Evolutionary conservation across 2,797 vertebrate species (phyloP).

Genomic region (Characodon lateralis): DNA sequence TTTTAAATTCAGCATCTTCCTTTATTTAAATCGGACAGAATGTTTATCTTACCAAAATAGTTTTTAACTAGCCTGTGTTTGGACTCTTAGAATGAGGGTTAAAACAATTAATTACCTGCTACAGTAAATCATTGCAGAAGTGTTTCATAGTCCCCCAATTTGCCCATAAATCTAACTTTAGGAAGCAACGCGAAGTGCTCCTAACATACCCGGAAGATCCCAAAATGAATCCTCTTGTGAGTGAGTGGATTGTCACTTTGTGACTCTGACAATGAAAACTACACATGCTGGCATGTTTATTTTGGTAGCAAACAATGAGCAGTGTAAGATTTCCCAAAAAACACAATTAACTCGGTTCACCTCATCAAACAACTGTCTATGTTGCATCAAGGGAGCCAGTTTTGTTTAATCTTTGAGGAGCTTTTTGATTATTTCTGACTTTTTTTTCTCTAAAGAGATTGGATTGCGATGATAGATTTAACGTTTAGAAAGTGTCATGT

Average conservation of each 20-base stretch:
- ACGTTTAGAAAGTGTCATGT: slow-evolving; percentile 9
- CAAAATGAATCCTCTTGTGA: background rate
- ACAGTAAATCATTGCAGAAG: background rate
- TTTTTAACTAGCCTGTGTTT: background rate
- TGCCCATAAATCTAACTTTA: background rate
- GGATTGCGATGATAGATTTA: background rate
- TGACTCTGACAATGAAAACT: slow-evolving; percentile 28
- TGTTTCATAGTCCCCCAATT: background rate
- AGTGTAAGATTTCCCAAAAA: slow-evolving; percentile 34
- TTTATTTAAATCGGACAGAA: slow-evolving; percentile 3
- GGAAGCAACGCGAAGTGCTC: background rate
- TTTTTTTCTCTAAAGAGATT: slow-evolving; percentile 6
- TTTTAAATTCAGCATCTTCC: background rate
- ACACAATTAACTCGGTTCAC: slow-evolving; percentile 51
- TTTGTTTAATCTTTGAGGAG: slow-evolving; percentile 33
- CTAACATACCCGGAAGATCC: background rate
- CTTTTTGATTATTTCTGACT: slow-evolving; percentile 6
- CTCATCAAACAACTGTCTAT: slow-evolving; percentile 35
- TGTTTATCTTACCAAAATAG: slow-evolving; percentile 1
- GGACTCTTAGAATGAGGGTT: background rate
- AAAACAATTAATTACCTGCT: slow-evolving; percentile 38
- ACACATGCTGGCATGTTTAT: slow-evolving; percentile 47
- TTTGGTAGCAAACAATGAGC: slow-evolving; percentile 27
- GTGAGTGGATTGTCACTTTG: slow-evolving; percentile 1
- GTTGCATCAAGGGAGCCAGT: slow-evolving; percentile 14